Percentiles rank a stretch among this genome's conserved stretches.
phyloP scores from a whole-genome alignment of 2,113 vertebrate genomes.

The Bufo bufo region DNA sequence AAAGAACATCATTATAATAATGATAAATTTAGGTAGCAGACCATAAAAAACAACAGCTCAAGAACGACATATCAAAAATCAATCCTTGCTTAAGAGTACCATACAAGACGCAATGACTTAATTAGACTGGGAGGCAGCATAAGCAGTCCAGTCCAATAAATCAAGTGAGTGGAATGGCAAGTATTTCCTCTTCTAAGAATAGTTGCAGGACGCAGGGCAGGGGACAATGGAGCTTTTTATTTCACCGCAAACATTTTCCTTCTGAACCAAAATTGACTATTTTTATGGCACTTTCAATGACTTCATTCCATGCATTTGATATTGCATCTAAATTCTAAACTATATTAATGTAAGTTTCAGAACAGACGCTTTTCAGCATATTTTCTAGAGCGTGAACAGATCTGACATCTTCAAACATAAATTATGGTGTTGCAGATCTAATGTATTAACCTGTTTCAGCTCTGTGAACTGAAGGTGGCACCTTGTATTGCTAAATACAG shows the following conservation, averaged over 20 bases:
- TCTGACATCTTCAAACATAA: neutral
- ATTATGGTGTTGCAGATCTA: slow-evolving; percentile 15
- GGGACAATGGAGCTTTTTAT: slow-evolving; percentile 21
- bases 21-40: slow-evolving; percentile 5
- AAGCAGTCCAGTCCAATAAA: slow-evolving; percentile 46
- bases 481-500: neutral
- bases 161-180: slow-evolving; percentile 11
- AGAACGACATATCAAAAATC: neutral
- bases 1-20: neutral
- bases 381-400: slow-evolving; percentile 33
- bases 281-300: neutral
- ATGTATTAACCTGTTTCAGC: slow-evolving; percentile 3
- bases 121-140: slow-evolving; percentile 43
- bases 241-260: slow-evolving; percentile 7
- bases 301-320: neutral
- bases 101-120: slow-evolving; percentile 33
- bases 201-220: neutral
- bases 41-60: neutral
- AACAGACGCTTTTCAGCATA: neutral
- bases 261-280: neutral
- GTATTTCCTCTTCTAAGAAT: slow-evolving; percentile 31
- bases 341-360: neutral
- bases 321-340: neutral
- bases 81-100: slow-evolving; percentile 28
- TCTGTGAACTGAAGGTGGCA: neutral